Percentiles rank a stretch among this genome's conserved stretches.
Evolutionary conservation across 2,113 vertebrate genomes (phyloP).

Genomic region (Phylloscopus trochiloides): DNA sequence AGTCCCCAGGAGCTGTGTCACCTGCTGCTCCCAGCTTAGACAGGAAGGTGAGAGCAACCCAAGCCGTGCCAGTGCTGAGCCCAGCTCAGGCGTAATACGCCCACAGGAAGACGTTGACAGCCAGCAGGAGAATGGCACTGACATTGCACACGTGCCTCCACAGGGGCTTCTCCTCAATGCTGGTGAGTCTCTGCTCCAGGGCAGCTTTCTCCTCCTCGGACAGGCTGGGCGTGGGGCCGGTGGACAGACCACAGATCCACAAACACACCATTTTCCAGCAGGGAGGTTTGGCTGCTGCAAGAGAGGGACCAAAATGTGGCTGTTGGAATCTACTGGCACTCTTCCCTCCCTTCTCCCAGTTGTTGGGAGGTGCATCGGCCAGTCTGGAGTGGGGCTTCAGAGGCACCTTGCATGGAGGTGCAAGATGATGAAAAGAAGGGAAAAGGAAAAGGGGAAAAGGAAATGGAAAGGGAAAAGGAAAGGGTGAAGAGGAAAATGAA

Average conservation of each 20-base stretch:
- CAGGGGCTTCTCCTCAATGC: constrained; percentile 78
- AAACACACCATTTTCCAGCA: constrained; percentile 72
- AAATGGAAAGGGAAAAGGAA: neutral
- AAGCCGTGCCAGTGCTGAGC: neutral
- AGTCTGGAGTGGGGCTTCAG: neutral
- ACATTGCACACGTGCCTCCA: constrained; percentile 83
- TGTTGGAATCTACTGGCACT: neutral
- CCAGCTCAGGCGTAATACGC: constrained; percentile 82
- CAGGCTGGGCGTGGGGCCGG: neutral
- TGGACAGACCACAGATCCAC: constrained; percentile 84
- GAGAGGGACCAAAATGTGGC: fast-evolving
- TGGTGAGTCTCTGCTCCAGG: constrained; percentile 74
- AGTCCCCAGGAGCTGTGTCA: neutral
- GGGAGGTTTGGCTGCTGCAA: neutral
- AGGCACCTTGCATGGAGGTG: neutral
- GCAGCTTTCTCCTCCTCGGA: constrained; percentile 67
- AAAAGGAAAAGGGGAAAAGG: neutral
- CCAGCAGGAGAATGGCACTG: constrained; percentile 83
- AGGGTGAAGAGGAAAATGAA: neutral
- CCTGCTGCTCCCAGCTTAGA: fast-evolving
- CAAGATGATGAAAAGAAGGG: neutral
- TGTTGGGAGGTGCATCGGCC: fast-evolving
- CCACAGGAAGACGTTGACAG: constrained; percentile 88
- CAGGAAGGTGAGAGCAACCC: neutral
- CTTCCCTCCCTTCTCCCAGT: neutral